phyloP scores from a whole-genome alignment of 2,888 invertebrate species.

The Dryobota labecula region DNA sequence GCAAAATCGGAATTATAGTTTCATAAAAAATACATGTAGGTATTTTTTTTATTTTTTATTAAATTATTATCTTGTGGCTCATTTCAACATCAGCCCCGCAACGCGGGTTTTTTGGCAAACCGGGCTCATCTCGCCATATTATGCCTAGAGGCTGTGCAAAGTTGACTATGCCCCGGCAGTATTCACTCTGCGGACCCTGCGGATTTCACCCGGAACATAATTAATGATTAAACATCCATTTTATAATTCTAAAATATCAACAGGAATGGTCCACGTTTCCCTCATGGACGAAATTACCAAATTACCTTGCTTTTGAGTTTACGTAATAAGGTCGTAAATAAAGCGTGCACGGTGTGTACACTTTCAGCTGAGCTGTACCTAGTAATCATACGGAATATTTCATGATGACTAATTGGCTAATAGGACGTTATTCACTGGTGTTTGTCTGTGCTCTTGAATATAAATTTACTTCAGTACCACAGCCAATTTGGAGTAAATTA shows the following conservation, averaged over 20 bases:
- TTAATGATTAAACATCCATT: slow-evolving; percentile 19
- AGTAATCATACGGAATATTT: slow-evolving; percentile 62
- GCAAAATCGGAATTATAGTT: background rate
- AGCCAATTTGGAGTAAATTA: slow-evolving; percentile 44
- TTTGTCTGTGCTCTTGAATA: slow-evolving; percentile 48
- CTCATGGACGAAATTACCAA: slow-evolving; percentile 23
- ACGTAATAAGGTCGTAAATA: slow-evolving; percentile 29
- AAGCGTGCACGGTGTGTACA: slow-evolving; percentile 18
- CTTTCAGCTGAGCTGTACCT: slow-evolving; percentile 37
- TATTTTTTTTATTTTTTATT: no score
- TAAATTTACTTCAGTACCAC: slow-evolving; percentile 53
- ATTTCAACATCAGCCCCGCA: background rate
- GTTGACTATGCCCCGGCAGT: background rate
- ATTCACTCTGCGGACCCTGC: background rate
- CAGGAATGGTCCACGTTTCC: slow-evolving; percentile 1
- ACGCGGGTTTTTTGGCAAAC: background rate
- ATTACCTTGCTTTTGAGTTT: slow-evolving; percentile 41
- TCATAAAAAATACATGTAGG: no score
- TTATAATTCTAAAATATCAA: slow-evolving; percentile 27
- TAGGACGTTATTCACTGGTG: slow-evolving; percentile 45
- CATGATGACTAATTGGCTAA: slow-evolving; percentile 62
- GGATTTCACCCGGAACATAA: background rate
- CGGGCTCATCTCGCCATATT: background rate
- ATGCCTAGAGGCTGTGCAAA: slow-evolving; percentile 3
- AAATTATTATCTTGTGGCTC: no score